Conservation (phyloP, 2,797 vertebrate species). For the Smutsia temminckii region DNA sequence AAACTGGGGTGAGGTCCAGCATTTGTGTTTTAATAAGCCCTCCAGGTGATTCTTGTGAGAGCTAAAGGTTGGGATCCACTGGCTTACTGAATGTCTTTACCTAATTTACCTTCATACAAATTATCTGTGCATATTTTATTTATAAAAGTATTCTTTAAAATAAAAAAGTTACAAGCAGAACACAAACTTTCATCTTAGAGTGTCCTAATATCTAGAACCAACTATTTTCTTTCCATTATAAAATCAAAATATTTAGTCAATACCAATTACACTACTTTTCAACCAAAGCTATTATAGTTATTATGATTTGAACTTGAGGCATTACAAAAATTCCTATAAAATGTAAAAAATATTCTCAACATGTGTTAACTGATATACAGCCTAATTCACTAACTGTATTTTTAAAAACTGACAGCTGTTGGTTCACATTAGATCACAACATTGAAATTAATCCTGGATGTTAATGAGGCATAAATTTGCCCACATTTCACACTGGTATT, state of each 20-base stretch:
- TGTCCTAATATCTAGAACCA: neutral
- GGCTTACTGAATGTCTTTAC: neutral
- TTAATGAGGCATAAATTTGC: neutral
- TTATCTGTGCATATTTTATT: neutral
- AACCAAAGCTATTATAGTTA: neutral
- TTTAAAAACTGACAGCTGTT: neutral
- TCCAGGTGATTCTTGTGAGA: neutral
- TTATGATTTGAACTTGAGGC: neutral
- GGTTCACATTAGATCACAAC: neutral
- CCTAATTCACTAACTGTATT: neutral
- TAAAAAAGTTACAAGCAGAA: neutral
- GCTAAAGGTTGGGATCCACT: neutral
- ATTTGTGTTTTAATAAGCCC: neutral
- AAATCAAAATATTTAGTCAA: constrained; percentile 16
- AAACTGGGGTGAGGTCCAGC: neutral
- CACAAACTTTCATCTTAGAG: neutral
- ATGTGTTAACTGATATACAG: neutral
- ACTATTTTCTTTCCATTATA: neutral
- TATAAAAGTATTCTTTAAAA: neutral
- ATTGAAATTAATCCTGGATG: neutral
- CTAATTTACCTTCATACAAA: neutral
- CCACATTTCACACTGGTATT: neutral
- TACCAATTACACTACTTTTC: neutral
- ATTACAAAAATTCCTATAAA: neutral
- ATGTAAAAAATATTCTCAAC: neutral